These are phyloP conservation scores for Dolichallabes microphthalmus DNA, from an alignment of 2,113 vertebrate species.

Conservation along the genomic window DNA sequence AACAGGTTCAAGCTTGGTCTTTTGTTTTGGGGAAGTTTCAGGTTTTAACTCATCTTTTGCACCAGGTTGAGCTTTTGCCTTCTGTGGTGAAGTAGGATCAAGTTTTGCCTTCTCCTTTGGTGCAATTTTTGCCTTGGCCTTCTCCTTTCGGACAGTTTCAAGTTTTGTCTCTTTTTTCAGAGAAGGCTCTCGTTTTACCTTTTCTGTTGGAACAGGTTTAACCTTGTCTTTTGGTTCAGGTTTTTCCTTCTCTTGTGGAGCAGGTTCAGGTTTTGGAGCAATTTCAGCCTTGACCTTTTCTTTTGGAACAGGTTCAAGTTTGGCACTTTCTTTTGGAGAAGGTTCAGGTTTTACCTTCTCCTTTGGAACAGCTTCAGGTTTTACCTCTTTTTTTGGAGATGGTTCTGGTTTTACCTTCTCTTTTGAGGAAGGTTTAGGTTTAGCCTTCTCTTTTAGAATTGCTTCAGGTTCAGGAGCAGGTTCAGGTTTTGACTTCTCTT, in stretches of 20 bases:
- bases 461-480: neutral
- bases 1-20: constrained; percentile 12
- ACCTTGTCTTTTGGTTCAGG: neutral
- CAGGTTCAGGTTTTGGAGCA: constrained; percentile 20
- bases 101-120: constrained; percentile 30
- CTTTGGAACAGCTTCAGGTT: neutral
- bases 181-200: neutral
- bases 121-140: neutral
- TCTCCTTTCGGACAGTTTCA: neutral
- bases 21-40: neutral
- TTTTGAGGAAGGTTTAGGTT: constrained; percentile 32
- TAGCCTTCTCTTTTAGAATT: neutral
- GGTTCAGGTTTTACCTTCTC: neutral
- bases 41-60: constrained; percentile 5
- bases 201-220: constrained; percentile 19
- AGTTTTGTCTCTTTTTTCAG: neutral
- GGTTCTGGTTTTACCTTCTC: constrained; percentile 11
- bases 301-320: neutral
- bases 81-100: constrained; percentile 42
- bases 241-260: neutral
- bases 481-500: constrained; percentile 10
- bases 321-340: constrained; percentile 21
- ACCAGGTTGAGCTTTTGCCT: neutral
- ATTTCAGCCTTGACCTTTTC: neutral
- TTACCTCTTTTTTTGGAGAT: constrained; percentile 15